Percentiles rank a stretch among this genome's conserved stretches.
These are phyloP conservation scores for Brachyalestes nurse DNA, from an alignment of 2,797 vertebrate species.

Conservation along the genomic window DNA sequence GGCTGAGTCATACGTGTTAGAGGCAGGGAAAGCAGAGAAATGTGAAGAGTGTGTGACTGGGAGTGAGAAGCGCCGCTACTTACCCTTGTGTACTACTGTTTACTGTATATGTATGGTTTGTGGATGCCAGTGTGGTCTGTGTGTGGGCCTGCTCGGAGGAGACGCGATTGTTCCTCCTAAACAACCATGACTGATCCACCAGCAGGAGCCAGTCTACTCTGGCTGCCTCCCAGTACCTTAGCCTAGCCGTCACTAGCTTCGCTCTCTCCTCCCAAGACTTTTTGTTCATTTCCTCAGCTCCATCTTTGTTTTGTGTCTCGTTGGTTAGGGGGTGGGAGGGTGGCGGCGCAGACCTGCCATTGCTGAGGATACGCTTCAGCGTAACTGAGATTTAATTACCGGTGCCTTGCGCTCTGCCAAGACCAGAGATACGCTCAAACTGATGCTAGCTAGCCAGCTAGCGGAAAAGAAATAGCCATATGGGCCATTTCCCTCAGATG, in stretches of 20 bases:
- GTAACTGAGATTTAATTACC: conserved; percentile 51
- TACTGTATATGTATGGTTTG: background rate
- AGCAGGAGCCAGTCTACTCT: conserved; percentile 36
- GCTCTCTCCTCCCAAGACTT: conserved; percentile 19
- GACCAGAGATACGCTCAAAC: conserved; percentile 30
- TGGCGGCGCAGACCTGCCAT: conserved; percentile 17
- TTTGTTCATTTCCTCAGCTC: conserved; percentile 32
- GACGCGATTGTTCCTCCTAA: conserved; percentile 32
- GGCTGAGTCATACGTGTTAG: conserved; percentile 2
- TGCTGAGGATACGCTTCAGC: conserved; percentile 41
- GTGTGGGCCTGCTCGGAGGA: background rate
- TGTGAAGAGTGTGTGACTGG: background rate
- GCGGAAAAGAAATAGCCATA: background rate
- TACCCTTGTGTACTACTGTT: conserved; percentile 1
- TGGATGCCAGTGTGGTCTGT: conserved; percentile 16
- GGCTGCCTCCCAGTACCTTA: conserved; percentile 35
- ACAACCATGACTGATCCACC: conserved; percentile 42
- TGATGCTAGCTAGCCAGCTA: conserved; percentile 25
- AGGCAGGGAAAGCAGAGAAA: background rate
- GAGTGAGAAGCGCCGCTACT: background rate
- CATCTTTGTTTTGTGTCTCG: conserved; percentile 24
- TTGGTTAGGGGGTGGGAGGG: conserved; percentile 39
- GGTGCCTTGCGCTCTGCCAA: conserved; percentile 38
- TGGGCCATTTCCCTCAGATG: background rate
- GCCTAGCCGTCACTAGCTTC: conserved; percentile 9